Evolutionary conservation across 2,113 vertebrate genomes (phyloP).

Genomic region (Cryptotis parvus): DNA sequence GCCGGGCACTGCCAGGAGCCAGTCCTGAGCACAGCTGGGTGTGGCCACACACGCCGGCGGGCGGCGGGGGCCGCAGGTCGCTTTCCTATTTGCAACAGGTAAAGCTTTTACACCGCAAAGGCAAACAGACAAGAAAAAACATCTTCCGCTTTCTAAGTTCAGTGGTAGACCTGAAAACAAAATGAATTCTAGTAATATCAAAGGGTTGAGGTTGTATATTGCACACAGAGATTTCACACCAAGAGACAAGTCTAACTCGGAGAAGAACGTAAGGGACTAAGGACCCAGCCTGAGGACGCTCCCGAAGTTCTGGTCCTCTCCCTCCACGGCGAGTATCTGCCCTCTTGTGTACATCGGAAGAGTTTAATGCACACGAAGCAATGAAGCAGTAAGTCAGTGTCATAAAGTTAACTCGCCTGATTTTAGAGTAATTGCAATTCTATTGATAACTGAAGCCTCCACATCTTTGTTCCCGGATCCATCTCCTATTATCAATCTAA

Average conservation of each 20-base stretch:
- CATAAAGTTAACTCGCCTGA: background rate
- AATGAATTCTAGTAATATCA: conserved; percentile 58
- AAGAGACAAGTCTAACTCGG: conserved; percentile 71
- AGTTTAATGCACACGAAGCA: conserved; percentile 20
- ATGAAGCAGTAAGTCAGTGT: background rate
- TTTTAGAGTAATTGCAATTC: background rate
- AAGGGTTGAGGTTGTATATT: conserved; percentile 49
- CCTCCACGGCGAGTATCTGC: conserved; percentile 72
- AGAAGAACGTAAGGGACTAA: conserved; percentile 50
- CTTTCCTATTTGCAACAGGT: background rate
- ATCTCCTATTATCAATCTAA: background rate
- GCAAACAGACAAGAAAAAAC: conserved; percentile 48
- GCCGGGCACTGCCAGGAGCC: no score
- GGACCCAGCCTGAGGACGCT: background rate
- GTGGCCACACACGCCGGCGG: no score
- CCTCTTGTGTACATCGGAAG: conserved; percentile 83
- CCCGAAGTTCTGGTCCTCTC: conserved; percentile 30
- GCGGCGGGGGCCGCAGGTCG: background rate
- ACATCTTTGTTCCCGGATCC: background rate
- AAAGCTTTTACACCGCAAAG: background rate
- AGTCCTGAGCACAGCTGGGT: no score
- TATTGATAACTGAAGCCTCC: conserved; percentile 16
- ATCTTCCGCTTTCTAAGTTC: conserved; percentile 27
- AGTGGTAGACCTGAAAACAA: conserved; percentile 35
- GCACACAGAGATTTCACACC: conserved; percentile 58